These are phyloP conservation scores for Ochropleura leucogaster DNA, from an alignment of 2,888 invertebrate genomes.

Conservation along the genomic window DNA sequence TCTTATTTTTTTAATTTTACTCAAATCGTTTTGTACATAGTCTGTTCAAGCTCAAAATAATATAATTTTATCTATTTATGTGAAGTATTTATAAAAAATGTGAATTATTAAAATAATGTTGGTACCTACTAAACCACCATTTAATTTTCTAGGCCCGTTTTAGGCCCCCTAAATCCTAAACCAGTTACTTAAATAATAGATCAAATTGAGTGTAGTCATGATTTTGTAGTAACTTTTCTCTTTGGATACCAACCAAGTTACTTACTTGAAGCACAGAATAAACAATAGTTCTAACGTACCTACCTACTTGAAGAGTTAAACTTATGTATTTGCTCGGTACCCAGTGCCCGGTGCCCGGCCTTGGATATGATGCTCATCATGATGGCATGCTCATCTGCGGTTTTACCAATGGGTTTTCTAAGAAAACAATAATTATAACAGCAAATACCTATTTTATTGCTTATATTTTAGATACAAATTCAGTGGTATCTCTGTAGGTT, in stretches of 20 bases:
- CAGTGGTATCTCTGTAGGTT: not conserved
- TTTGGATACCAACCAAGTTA: not conserved
- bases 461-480: not conserved
- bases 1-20: no score
- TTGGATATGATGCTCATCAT: not conserved
- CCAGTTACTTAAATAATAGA: not conserved
- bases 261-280: not conserved
- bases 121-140: no score
- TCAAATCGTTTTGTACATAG: no score
- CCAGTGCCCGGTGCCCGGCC: no score
- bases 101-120: no score
- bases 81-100: no score
- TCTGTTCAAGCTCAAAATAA: no score
- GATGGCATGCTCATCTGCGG: conserved; percentile 9
- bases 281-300: no score
- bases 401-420: conserved; percentile 17
- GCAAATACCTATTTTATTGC: not conserved
- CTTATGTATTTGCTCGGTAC: conserved; percentile 6
- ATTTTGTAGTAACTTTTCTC: not conserved
- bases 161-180: not conserved
- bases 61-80: no score
- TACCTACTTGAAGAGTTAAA: not conserved
- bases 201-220: conserved; percentile 1
- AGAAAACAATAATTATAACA: conserved; percentile 9
- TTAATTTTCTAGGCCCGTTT: not conserved